Base-by-base conservation (phyloP, 2,113 vertebrate genomes). In the Gasterosteus aculeatus region DNA sequence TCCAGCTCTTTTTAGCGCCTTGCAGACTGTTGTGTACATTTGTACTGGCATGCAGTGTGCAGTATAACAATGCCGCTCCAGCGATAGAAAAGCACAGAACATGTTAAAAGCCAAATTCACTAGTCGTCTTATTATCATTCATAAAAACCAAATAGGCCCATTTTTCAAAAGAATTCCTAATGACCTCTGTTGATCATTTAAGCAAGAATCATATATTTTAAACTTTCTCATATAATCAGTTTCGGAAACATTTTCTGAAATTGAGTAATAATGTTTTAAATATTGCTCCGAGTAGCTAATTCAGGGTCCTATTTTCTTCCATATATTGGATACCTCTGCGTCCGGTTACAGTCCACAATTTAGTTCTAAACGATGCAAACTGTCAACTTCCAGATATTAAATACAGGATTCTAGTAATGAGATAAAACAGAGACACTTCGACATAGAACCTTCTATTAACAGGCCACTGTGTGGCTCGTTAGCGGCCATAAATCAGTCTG, bases 401-500 rank as follows among this genome's bases (percentile, higher is more conserved):
- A 69, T 66, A 53, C 38, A 31, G 42, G 44, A 8, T 83, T 86
- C 81, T 81, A 83, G 72, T 72, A 51, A 33, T 41, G 35, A 69
- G 69, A 71, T 54, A 69, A 63, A 80, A 87, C 64, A 82, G 12
- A 18, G 35, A 44, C 16, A 46, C 62, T 63, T 10, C 38, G 67
- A 11, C 61, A 38, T 16, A 26, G 38, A 62, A 65, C 33, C 56
- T n/a, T 41, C 41, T 74, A 72, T 66, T 85, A 66, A 81, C 72
- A 63, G 29, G 74, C 82, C 72, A 58, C 72, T 47, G 61, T 87
- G 88, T 66, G 29, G 26, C 84, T 89, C 83, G 80, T 91, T 91
- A 85, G 72, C 12, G 22, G 56, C 67, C 56, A 85, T 93, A 90
- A 88, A 91, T 93, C 89, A 85, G 83, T 65, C 72, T 58, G 62